Base-by-base conservation (phyloP, 2,113 vertebrate genomes). In the Morone saxatilis region DNA sequence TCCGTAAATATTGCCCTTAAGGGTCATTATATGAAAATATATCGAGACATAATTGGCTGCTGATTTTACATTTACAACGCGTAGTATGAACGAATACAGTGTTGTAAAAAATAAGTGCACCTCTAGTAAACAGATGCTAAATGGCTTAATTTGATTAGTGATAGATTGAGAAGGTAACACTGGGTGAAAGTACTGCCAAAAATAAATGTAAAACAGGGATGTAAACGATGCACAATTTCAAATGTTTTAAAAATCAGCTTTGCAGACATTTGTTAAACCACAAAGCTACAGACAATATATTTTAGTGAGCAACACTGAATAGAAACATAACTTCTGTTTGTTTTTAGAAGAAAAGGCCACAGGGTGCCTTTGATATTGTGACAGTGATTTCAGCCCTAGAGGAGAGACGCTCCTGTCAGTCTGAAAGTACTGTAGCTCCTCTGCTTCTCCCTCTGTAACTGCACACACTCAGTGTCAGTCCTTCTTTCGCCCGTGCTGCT, bases 391-490 rank as follows among this genome's bases (percentile, higher is more conserved):
- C 6, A 38, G 17, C 36, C 17, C 36, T 40, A 5, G 36, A 62
- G 36, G 60, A 40, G 36, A 40, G 17, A 40, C 0, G 19, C 17
- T 40, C 31, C 22, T 53, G 11, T 12, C 2, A 22, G 20, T 71
- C 45, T 78, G 54, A 22, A 56, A 20, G 51, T 8, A 17, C 31
- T 71, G 53, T 45, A 62, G 43, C 36, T 53, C 10, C 17, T 53
- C 7, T 66, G 36, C 47, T 43, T 80, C 72, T 69, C 8, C 25
- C 47, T 79, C 25, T 10, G 10, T 54, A 70, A 22, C 71, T 40
- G 17, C 45, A 45, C 40, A 53, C 60, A n/a, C 22, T 69, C 67
- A 17, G 10, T 7, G 38, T 71, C 31, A 3, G 25, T 68, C 45
- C 17, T 54, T 81, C 61, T 25, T 51, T 62, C 2, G 43, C 36